Conservation (phyloP, 2,113 vertebrate genomes). For the western clawed frog (Xenopus tropicalis) region DNA sequence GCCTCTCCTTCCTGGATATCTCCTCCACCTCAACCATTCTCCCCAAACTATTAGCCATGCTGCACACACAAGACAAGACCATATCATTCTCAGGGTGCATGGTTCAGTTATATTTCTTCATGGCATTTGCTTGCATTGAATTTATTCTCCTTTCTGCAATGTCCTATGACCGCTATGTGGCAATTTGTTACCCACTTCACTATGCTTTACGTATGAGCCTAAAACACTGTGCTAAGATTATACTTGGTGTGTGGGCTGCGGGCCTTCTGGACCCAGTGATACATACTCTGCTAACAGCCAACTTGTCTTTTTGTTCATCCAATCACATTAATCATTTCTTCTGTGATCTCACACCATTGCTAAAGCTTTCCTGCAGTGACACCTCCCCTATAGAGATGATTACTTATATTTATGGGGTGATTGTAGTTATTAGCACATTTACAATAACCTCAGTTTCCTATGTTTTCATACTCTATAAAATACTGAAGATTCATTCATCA, state of each 20-base stretch:
- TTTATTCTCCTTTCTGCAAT: constrained; percentile 20
- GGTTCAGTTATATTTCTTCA: constrained; percentile 23
- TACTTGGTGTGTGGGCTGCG: not conserved
- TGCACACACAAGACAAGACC: no score
- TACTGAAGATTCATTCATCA: constrained; percentile 16
- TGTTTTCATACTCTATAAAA: constrained; percentile 15
- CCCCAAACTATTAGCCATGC: no score
- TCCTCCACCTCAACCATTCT: no score
- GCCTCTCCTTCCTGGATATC: no score
- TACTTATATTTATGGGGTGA: not conserved
- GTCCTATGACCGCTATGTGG: constrained; percentile 35
- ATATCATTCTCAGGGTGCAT: not conserved
- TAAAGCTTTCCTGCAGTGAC: constrained; percentile 22
- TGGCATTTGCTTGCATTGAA: constrained; percentile 18
- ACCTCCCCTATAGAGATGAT: constrained; percentile 7
- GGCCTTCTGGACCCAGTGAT: not conserved
- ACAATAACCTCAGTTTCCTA: constrained; percentile 8
- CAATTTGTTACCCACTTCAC: constrained; percentile 23
- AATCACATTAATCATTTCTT: constrained; percentile 17
- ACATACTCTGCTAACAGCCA: constrained; percentile 11
- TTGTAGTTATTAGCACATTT: constrained; percentile 6
- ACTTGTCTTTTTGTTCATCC: constrained; percentile 20
- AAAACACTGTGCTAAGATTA: not conserved
- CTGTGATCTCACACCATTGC: constrained; percentile 20
- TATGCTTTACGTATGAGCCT: constrained; percentile 9